Evolutionary conservation across 2,797 vertebrate genomes (phyloP).

Genomic region (Sebastes steindachneri): DNA sequence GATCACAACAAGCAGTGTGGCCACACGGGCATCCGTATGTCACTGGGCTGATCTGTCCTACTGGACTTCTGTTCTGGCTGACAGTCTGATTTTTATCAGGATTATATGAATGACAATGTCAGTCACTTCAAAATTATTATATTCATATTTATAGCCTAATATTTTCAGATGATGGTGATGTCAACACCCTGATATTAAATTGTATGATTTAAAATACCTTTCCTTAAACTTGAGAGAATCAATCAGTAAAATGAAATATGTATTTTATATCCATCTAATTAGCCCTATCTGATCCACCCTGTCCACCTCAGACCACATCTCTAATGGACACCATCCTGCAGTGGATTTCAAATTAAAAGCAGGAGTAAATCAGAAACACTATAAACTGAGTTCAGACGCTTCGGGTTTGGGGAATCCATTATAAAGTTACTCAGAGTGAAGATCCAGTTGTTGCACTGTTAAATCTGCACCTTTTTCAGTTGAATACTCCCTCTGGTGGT

Average conservation of each 20-base stretch:
- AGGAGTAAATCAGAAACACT: neutral
- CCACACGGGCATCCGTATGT: conserved; percentile 79
- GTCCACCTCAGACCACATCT: neutral
- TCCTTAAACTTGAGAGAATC: neutral
- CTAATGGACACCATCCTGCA: neutral
- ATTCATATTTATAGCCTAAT: neutral
- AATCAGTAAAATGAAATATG: neutral
- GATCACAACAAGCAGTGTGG: conserved; percentile 73
- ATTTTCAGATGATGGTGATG: neutral
- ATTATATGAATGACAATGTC: neutral
- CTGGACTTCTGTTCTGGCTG: conserved; percentile 28
- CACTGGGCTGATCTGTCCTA: conserved; percentile 60
- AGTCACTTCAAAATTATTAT: neutral
- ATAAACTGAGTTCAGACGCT: neutral
- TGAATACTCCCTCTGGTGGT: conserved; percentile 83
- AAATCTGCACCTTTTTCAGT: conserved; percentile 39
- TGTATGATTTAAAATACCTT: neutral
- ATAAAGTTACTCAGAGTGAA: conserved; percentile 31
- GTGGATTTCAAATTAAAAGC: neutral
- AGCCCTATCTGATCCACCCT: neutral
- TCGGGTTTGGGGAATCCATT: neutral
- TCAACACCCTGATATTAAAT: neutral
- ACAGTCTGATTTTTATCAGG: neutral
- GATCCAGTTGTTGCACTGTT: conserved; percentile 56
- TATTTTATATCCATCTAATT: neutral